Evolutionary conservation across 2,888 invertebrate genomes (phyloP), one percentile per base, ranked within the genome.

Genomic region (Heliconius hortense): DNA sequence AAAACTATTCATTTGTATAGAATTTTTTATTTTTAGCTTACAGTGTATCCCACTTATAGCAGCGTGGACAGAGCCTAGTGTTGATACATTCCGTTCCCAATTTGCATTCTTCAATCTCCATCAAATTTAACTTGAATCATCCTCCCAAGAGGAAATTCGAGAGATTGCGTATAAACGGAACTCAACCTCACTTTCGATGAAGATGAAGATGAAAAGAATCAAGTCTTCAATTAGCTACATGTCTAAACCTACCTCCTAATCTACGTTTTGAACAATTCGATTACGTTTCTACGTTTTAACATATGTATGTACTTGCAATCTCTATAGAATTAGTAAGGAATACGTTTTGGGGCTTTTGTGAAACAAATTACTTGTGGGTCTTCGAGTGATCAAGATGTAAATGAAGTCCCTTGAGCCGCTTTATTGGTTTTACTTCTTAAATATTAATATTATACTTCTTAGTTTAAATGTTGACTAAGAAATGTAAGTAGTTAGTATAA

Each of bases 371-470:
- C 63, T 10, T 31, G 63, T 63, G 63, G 63, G 35, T 63, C 31
- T 10, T 15, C 21, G 31, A 63, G 31, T n/a, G 63, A 63, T 63
- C 31, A 35, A 63, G 63, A 63, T 63, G 63, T 63, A 35, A 63
- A 63, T 63, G 63, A n/a, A 35, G 31, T 28, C 31, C 31, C 31
- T 63, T 63, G 10, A 35, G 63, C 31, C 31, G 63, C 35, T 63
- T 31, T 63, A 63, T 63, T 35, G 63, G 63, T 31, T 63, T 63
- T n/a, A 63, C 35, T 63, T 21, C 31, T 31, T 63, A n/a, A 63
- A 63, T 63, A 31, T 35, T 63, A 63, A 63, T 35, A 35, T 11
- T 31, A 11, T 35, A 21, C 21, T 31, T 35, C 31, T 35, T 63
- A 63, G 31, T 31, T 15, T 28, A 28, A 28, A 62, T 28, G 0